Conservation (phyloP, 1,140 invertebrate genomes). For the Dryas iulia region DNA sequence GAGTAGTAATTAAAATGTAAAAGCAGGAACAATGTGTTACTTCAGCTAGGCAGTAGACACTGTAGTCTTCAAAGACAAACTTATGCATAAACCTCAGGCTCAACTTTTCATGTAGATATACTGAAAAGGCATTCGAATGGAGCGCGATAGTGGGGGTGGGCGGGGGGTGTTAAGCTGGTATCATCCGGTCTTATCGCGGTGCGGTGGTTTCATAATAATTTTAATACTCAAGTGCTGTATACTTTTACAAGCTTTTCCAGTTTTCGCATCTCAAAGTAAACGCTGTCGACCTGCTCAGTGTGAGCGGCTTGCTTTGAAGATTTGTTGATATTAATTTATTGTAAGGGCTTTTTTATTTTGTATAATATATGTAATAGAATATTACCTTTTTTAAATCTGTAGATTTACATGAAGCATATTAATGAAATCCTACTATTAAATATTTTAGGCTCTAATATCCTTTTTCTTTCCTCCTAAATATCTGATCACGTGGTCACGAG, state of each 20-base stretch:
- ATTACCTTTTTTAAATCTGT: too few species aligned
- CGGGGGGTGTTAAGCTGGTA: slow-evolving; percentile 65
- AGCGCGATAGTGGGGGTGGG: slow-evolving; percentile 57
- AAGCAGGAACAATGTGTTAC: background rate
- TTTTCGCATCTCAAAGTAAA: slow-evolving; percentile 44
- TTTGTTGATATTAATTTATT: too few species aligned
- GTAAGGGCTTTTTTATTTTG: too few species aligned
- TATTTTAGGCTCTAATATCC: too few species aligned
- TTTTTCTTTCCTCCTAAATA: too few species aligned
- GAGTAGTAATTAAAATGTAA: background rate
- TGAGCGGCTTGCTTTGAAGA: slow-evolving; percentile 22
- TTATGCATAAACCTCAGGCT: slow-evolving; percentile 49
- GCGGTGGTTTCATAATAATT: slow-evolving; percentile 75
- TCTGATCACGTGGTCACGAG: too few species aligned
- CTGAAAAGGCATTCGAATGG: slow-evolving; percentile 68
- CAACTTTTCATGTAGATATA: slow-evolving; percentile 71
- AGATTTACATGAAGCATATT: too few species aligned
- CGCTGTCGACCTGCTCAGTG: slow-evolving; percentile 57
- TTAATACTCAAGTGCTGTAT: slow-evolving; percentile 67
- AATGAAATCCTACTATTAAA: too few species aligned
- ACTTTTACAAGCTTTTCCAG: slow-evolving; percentile 57
- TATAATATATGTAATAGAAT: too few species aligned
- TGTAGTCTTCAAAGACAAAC: slow-evolving; percentile 15
- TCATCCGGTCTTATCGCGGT: slow-evolving; percentile 71
- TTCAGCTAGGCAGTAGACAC: background rate